phyloP scores from a whole-genome alignment of 2,888 invertebrate species.

The Koerneria pararmatus region DNA sequence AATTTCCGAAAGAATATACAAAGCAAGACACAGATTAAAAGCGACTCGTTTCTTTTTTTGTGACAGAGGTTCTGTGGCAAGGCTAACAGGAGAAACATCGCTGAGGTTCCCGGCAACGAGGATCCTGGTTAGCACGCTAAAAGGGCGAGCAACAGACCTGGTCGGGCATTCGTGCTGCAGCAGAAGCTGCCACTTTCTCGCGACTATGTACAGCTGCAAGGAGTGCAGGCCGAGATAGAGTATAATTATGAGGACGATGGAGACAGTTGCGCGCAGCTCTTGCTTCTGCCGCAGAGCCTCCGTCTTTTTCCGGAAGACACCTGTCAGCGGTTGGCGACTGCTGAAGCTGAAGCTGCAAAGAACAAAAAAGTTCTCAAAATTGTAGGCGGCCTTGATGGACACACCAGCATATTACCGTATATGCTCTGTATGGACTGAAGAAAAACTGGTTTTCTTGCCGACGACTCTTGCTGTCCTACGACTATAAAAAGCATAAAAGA shows the following conservation, averaged over 20 bases:
- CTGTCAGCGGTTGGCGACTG: conserved; percentile 41
- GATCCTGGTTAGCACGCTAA: neutral
- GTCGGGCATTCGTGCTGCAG: conserved; percentile 51
- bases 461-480: too few relatives aligned
- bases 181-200: conserved; percentile 55
- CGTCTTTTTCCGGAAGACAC: conserved; percentile 39
- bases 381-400: too few relatives aligned
- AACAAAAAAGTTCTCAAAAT: neutral
- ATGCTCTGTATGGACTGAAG: too few relatives aligned
- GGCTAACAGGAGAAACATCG: too few relatives aligned
- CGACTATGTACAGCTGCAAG: conserved; percentile 48
- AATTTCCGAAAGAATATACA: too few relatives aligned
- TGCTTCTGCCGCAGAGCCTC: conserved; percentile 51
- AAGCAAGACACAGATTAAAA: too few relatives aligned
- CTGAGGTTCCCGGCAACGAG: neutral
- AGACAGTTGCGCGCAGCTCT: conserved; percentile 44
- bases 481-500: too few relatives aligned
- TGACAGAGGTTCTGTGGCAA: too few relatives aligned
- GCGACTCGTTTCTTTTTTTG: too few relatives aligned
- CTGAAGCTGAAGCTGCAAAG: conserved; percentile 16
- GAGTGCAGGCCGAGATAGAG: conserved; percentile 56
- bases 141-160: conserved; percentile 34
- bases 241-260: conserved; percentile 55
- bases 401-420: too few relatives aligned
- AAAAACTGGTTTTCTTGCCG: too few relatives aligned